Evolutionary conservation across 2,113 vertebrate species (phyloP).

Genomic region (Paralichthys olivaceus): DNA sequence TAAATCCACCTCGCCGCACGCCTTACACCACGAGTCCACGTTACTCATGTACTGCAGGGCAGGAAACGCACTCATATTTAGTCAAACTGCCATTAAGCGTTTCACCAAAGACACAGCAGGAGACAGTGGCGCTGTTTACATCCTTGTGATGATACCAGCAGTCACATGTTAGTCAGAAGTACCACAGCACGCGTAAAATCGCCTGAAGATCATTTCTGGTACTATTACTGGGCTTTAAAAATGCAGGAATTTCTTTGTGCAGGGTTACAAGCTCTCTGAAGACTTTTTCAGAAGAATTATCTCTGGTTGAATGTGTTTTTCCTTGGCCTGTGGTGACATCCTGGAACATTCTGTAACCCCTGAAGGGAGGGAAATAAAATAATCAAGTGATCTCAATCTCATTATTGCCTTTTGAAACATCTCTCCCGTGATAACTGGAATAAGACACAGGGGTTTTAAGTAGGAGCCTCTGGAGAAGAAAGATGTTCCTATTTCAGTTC

Average conservation of each 20-base stretch:
- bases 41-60: conserved; percentile 94
- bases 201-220: conserved; percentile 8
- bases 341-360: conserved; percentile 3
- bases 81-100: background rate
- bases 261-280: conserved; percentile 1
- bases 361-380: background rate
- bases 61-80: background rate
- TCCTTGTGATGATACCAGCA: conserved; percentile 12
- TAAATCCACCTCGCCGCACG: conserved; percentile 95
- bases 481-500: conserved; percentile 40
- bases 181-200: background rate
- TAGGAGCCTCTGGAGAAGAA: conserved; percentile 7
- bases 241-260: background rate
- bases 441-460: background rate
- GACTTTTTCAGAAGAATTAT: conserved; percentile 24
- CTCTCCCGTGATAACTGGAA: background rate
- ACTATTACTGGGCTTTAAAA: conserved; percentile 5
- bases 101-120: background rate
- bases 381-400: background rate
- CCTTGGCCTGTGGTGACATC: conserved; percentile 32
- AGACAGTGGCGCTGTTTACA: background rate
- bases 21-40: conserved; percentile 98
- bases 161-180: conserved; percentile 39
- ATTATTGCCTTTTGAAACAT: conserved; percentile 30
- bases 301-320: conserved; percentile 16